Evolutionary conservation across 2,113 vertebrate genomes (phyloP).

Genomic region (Pteropus alecto): DNA sequence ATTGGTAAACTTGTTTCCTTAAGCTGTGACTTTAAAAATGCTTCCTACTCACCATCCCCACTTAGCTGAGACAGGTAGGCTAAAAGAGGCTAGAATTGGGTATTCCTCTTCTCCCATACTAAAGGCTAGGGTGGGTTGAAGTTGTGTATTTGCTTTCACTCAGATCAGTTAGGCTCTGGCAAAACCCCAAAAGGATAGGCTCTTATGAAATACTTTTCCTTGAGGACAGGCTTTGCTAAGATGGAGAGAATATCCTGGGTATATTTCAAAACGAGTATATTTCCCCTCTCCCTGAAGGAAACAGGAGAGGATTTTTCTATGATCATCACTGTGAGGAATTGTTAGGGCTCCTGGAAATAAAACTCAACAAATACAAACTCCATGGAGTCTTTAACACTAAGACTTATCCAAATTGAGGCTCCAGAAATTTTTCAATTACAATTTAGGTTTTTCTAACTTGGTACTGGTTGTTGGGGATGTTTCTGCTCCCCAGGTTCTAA

Average conservation of each 20-base stretch:
- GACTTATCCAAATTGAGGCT: neutral
- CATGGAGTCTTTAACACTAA: neutral
- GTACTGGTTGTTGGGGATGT: too few species aligned
- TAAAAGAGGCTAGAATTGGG: neutral
- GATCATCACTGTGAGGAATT: neutral
- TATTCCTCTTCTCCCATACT: neutral
- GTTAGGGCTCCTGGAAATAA: neutral
- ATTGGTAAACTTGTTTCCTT: neutral
- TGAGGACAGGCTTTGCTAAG: neutral
- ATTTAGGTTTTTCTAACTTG: neutral
- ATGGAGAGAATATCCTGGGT: too few species aligned
- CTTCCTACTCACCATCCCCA: neutral
- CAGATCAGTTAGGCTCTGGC: neutral
- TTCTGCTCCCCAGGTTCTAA: neutral
- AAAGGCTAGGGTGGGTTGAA: too few species aligned
- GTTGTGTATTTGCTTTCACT: neutral
- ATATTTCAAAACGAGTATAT: neutral
- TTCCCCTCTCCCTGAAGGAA: too few species aligned
- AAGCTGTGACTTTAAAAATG: neutral
- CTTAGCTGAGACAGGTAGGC: neutral
- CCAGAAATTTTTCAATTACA: neutral
- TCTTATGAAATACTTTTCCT: neutral
- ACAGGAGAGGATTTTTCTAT: neutral
- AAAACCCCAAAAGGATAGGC: neutral
- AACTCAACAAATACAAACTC: neutral